phyloP scores from a whole-genome alignment of 2,113 vertebrate genomes.

The Siniperca chuatsi region DNA sequence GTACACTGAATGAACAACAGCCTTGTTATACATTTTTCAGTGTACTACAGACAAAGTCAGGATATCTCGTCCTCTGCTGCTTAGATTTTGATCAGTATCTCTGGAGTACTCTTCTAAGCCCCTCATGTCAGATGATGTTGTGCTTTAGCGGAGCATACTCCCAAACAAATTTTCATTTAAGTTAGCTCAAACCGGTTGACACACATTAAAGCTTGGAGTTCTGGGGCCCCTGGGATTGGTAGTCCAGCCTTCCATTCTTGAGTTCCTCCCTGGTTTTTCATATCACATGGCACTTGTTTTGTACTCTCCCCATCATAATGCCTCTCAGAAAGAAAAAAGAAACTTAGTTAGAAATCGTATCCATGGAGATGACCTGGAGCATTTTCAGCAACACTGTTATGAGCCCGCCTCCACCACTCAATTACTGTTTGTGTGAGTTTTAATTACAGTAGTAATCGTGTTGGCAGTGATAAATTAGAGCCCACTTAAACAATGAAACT shows the following conservation, averaged over 20 bases:
- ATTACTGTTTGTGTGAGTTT: conserved; percentile 40
- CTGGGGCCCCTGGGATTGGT: neutral
- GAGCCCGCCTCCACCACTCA: conserved; percentile 29
- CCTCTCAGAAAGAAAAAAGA: neutral
- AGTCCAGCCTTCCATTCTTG: neutral
- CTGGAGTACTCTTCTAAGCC: neutral
- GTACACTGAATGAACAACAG: neutral
- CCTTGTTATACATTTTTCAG: neutral
- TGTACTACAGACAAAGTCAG: too few relatives aligned
- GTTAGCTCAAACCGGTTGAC: neutral
- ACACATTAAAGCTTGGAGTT: neutral
- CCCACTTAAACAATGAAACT: conserved; percentile 16
- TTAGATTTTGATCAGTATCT: neutral
- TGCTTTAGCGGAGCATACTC: neutral
- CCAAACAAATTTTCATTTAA: neutral
- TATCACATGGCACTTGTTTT: too few relatives aligned
- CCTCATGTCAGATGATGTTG: neutral
- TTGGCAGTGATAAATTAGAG: conserved; percentile 17
- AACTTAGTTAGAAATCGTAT: conserved; percentile 15
- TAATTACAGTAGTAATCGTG: conserved; percentile 41
- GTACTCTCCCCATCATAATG: neutral
- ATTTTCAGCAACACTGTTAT: neutral
- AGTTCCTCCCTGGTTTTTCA: neutral
- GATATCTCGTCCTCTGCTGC: neutral
- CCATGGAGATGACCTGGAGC: conserved; percentile 38